Evolutionary conservation across 2,888 invertebrate species (phyloP).

Genomic region (Eristalis tenax): DNA sequence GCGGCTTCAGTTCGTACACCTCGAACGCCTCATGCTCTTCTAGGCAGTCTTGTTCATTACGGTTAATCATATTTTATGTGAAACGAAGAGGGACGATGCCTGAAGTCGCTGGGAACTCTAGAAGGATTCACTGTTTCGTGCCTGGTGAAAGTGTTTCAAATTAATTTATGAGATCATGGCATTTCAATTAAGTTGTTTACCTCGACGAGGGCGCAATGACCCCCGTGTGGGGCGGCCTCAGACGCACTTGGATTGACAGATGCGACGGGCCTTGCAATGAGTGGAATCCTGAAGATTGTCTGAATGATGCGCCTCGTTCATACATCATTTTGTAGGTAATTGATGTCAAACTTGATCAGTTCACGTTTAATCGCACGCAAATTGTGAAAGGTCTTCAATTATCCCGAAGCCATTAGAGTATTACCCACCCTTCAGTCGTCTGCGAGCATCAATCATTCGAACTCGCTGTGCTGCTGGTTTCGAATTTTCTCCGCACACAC

Average conservation of each 20-base stretch:
- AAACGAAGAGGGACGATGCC: background rate
- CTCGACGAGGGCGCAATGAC: background rate
- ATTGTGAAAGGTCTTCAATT: too few relatives aligned
- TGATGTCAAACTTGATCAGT: background rate
- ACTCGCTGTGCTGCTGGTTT: background rate
- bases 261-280: background rate
- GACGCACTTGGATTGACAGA: too few relatives aligned
- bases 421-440: background rate
- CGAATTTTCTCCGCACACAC: background rate
- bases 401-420: background rate
- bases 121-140: background rate
- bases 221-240: background rate
- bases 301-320: background rate
- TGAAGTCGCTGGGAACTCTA: background rate
- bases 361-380: background rate
- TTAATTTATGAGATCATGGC: background rate
- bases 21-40: too few relatives aligned
- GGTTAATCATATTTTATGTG: background rate
- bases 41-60: background rate
- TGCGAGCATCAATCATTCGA: background rate
- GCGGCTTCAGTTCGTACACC: background rate
- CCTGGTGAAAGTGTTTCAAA: background rate
- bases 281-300: background rate
- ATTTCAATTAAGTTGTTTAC: background rate
- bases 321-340: background rate